Evolutionary conservation across 2,797 vertebrate species (phyloP), one percentile per base, ranked within the genome.

Genomic region (Gambelia wislizenii): DNA sequence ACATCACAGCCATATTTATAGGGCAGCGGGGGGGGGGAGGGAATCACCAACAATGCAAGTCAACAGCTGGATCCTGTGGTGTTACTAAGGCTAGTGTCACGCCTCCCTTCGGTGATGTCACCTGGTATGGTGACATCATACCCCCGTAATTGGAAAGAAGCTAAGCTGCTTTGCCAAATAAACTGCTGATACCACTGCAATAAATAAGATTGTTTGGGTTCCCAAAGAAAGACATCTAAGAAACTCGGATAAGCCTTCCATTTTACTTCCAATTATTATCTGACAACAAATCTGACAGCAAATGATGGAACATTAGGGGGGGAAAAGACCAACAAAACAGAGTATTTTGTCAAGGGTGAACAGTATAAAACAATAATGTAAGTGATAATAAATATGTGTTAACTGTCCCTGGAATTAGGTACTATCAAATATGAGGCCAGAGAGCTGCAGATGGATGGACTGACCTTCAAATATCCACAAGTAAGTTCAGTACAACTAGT

Each of bases 381-480:
- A 61, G 27, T 9, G 18, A 33, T 22, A 84, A 67, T 5, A 7
- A 49, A 18, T n/a, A 36, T 30, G 67, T 88, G 61, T 54, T 8
- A 74, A 78, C 47, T 77, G 56, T 77, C 85, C 52, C 3, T 77
- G 30, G 42, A 52, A 61, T 69, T 44, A 44, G 49, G 12, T 72
- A 56, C 59, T 78, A 64, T n/a, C 54, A 67, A 27, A 80, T 30
- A 42, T 27, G 22, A 91, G 0, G 2, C 1, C 8, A 82, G 33
- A 56, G 39, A 81, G 42, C 78, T 83, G 83, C 36, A 90, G 36
- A 75, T 36, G 39, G 44, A 56, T 33, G 2, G 0, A 83, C 78
- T 67, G 91, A 89, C 22, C 39, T 88, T 86, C 33, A 90, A 86
- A 92, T 0, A 0, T 5, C 64, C 13, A 44, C 47, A 84, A 77